Percentiles rank a stretch among this genome's conserved stretches.
phyloP scores from a whole-genome alignment of 2,888 invertebrate genomes.

The Agrypnus murinus region DNA sequence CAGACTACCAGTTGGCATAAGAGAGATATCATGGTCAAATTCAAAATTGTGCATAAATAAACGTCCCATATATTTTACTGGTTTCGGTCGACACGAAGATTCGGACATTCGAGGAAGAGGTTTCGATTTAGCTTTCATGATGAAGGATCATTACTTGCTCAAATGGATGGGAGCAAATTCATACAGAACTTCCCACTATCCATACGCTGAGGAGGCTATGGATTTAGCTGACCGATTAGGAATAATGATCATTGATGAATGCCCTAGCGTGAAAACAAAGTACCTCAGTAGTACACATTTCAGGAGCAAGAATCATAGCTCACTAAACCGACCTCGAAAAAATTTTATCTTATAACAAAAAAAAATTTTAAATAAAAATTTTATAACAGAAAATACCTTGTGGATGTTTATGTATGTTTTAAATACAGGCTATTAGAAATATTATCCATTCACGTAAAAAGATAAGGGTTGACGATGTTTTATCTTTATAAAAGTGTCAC shows the following conservation, averaged over 20 bases:
- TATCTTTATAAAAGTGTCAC: no score
- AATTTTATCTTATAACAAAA: no score
- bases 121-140: conserved; percentile 88
- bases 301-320: no score
- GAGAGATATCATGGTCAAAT: conserved; percentile 86
- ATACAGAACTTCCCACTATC: conserved; percentile 97
- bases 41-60: conserved; percentile 86
- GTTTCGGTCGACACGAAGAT: conserved; percentile 97
- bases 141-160: conserved; percentile 94
- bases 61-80: conserved; percentile 91
- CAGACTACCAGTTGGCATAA: conserved; percentile 88
- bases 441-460: no score
- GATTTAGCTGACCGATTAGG: conserved; percentile 94
- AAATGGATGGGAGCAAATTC: conserved; percentile 97
- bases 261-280: conserved; percentile 94
- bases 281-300: no score
- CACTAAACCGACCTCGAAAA: no score
- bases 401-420: no score
- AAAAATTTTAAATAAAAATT: no score
- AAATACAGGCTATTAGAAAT: no score
- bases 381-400: no score
- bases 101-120: conserved; percentile 96
- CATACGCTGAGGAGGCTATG: conserved; percentile 98
- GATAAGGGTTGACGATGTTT: no score
- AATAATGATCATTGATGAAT: conserved; percentile 96